Evolutionary conservation across 2,797 vertebrate genomes (phyloP).

Genomic region (Mareca strepera): DNA sequence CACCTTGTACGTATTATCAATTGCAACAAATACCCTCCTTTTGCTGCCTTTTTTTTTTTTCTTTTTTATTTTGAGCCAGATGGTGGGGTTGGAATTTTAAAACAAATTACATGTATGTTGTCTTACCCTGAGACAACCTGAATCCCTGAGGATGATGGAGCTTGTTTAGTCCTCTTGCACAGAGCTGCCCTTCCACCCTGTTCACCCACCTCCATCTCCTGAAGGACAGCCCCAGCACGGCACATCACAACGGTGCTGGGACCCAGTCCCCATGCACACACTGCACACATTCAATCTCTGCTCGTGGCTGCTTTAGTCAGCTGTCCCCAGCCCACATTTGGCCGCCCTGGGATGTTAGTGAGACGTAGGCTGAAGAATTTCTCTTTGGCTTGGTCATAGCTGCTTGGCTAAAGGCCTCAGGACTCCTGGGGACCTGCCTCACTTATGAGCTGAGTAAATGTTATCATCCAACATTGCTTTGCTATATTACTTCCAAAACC

Average conservation of each 20-base stretch:
- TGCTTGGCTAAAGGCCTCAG: neutral
- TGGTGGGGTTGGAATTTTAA: neutral
- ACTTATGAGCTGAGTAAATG: neutral
- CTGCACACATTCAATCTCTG: neutral
- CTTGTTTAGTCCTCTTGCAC: neutral
- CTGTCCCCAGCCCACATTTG: neutral
- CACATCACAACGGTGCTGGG: accelerated
- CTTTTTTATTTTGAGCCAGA: neutral
- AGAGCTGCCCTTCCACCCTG: accelerated
- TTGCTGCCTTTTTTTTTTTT: neutral
- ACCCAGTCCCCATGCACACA: accelerated
- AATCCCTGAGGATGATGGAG: neutral
- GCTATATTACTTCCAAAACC: neutral
- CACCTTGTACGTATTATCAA: neutral
- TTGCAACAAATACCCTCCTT: neutral
- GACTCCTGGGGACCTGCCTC: neutral
- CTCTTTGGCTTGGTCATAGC: neutral
- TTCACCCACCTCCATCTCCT: neutral
- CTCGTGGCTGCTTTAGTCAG: neutral
- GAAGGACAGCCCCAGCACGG: neutral
- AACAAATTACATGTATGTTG: neutral
- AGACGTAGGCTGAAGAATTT: neutral
- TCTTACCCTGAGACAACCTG: neutral
- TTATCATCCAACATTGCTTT: neutral
- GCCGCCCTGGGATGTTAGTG: neutral